Base-by-base conservation (phyloP, 2,888 invertebrate species). In the Lamellibrachia satsuma region DNA sequence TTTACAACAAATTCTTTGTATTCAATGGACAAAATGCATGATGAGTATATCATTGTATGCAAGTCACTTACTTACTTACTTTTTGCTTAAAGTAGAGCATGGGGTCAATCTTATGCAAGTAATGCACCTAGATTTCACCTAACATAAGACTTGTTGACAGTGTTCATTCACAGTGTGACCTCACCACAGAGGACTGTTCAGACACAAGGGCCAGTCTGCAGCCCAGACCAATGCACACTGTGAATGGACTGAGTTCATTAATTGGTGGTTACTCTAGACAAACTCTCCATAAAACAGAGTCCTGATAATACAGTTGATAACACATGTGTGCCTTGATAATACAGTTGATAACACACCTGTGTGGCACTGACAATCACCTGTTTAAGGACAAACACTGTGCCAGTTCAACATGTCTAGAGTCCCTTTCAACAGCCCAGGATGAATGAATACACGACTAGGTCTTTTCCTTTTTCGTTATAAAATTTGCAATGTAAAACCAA, bases 261-360 rank as follows among this genome's bases (percentile, higher is more conserved):
- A 75, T 22, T 75, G 75, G 6, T n/a, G n/a, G 75, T 75, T 75
- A 75, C 75, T 75, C 75, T 6, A 22, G 15, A 15, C 22, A 75
- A 75, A 3, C 75, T 75, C 75, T 15, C 15, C 22, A 6, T 6
- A 15, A 39, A 39, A 39, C 39, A 39, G 39, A 39, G 75, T 75
- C 11, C 75, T 2, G 75, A 75, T 75, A 75, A 75, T n/a, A 75
- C 75, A 75, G 75, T 75, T 75, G 75, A 75, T 75, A 75, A 75
- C 75, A 75, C 75, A 75, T 8, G 75, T 22, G 75, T 75, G 75
- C n/a, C 11, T n/a, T 2, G 75, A 75, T 75, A 75, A 75, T 22
- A 75, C 75, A 75, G 75, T 75, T 75, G 75, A 75, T 75, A 75
- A 75, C 75, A 75, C 75, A 75, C 75, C 22, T 75, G 75, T n/a